Percentiles rank a stretch among this genome's conserved stretches.
Evolutionary conservation across 2,888 invertebrate genomes (phyloP).

Genomic region (Eupithecia pulchellata): DNA sequence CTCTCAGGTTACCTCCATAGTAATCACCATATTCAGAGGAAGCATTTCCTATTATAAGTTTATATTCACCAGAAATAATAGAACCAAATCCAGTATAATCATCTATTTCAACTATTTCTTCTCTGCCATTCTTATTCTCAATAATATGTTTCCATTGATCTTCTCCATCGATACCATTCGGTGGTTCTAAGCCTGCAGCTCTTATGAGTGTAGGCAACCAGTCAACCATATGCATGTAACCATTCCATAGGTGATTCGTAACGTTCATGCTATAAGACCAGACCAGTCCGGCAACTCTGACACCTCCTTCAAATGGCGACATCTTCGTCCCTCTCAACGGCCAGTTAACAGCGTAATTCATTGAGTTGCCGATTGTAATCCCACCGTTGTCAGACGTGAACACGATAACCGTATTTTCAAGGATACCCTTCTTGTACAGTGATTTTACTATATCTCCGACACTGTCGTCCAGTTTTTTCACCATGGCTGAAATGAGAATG

Average conservation of each 20-base stretch:
- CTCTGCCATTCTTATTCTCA: slow-evolving; percentile 55
- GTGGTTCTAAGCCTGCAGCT: slow-evolving; percentile 62
- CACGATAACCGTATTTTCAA: slow-evolving; percentile 92
- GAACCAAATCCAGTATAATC: slow-evolving; percentile 65
- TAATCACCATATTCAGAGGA: slow-evolving; percentile 52
- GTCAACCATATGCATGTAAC: slow-evolving; percentile 91
- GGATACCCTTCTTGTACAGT: slow-evolving; percentile 87
- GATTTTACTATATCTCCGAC: slow-evolving; percentile 91
- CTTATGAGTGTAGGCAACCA: slow-evolving; percentile 91
- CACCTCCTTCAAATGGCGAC: slow-evolving; percentile 93
- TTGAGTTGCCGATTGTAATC: slow-evolving; percentile 88
- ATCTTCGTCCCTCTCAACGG: slow-evolving; percentile 92
- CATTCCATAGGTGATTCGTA: slow-evolving; percentile 75
- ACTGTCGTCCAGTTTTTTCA: slow-evolving; percentile 93
- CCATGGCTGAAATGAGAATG: slow-evolving; percentile 88
- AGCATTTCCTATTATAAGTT: slow-evolving; percentile 65
- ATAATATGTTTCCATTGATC: slow-evolving; percentile 71
- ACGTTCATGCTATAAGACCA: slow-evolving; percentile 82
- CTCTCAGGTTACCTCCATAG: slow-evolving; percentile 63
- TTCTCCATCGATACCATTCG: slow-evolving; percentile 66
- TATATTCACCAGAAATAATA: slow-evolving; percentile 64
- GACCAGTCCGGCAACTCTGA: slow-evolving; percentile 89
- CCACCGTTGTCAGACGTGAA: slow-evolving; percentile 96
- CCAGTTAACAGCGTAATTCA: slow-evolving; percentile 92
- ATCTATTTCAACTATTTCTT: slow-evolving; percentile 68